Evolutionary conservation across 2,888 invertebrate species (phyloP).

Genomic region (Cheilosia urbana): DNA sequence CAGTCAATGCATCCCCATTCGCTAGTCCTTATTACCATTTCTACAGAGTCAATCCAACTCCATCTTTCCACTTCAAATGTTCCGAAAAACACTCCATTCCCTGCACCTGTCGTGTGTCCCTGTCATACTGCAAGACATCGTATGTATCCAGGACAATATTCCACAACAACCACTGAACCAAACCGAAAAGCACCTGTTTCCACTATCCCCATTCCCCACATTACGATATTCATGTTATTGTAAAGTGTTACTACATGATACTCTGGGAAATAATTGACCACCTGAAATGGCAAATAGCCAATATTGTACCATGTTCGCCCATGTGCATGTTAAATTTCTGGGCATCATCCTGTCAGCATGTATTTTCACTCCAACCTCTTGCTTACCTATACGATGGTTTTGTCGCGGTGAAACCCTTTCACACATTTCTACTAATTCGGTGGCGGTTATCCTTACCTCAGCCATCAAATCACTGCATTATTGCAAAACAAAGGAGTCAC

Average conservation of each 20-base stretch:
- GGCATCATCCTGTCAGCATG: slow-evolving; percentile 1
- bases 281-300: slow-evolving; percentile 37
- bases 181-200: slow-evolving; percentile 2
- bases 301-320: not conserved
- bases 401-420: slow-evolving; percentile 1
- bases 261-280: slow-evolving; percentile 15
- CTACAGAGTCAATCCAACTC: too few species aligned
- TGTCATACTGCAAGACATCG: not conserved
- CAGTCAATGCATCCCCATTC: too few species aligned
- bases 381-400: slow-evolving; percentile 26
- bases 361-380: slow-evolving; percentile 39
- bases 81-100: too few species aligned
- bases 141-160: not conserved
- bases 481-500: slow-evolving; percentile 12
- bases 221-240: not conserved
- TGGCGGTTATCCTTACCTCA: slow-evolving; percentile 38
- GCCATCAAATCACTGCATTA: slow-evolving; percentile 56
- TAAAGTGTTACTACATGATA: slow-evolving; percentile 13
- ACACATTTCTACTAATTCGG: slow-evolving; percentile 12
- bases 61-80: too few species aligned
- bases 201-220: not conserved
- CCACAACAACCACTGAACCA: not conserved
- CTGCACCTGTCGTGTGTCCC: not conserved
- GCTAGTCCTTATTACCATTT: too few species aligned
- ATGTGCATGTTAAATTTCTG: not conserved